phyloP scores from a whole-genome alignment of 2,113 vertebrate species.

The cattle (Bos taurus) region ARS-UCD2.0 NC_037329.1:128823001-128823500 shows the following conservation, averaged over 20 bases:
- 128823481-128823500: background rate
- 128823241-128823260: background rate
- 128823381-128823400: background rate
- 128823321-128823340: background rate
- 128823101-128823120: background rate
- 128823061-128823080: background rate
- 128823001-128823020: background rate
- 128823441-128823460: background rate
- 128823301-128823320: background rate
- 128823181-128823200: background rate
- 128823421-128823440: background rate
- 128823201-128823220: background rate
- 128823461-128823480: background rate
- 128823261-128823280: background rate
- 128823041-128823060: accelerated
- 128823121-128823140: background rate
- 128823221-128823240: background rate
- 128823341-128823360: background rate
- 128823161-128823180: background rate
- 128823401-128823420: background rate
- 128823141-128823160: background rate
- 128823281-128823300: background rate
- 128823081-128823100: background rate
- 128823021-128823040: background rate
- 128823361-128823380: background rate